phyloP scores from a whole-genome alignment of 2,888 invertebrate species.

The Spicauda simplicius region DNA sequence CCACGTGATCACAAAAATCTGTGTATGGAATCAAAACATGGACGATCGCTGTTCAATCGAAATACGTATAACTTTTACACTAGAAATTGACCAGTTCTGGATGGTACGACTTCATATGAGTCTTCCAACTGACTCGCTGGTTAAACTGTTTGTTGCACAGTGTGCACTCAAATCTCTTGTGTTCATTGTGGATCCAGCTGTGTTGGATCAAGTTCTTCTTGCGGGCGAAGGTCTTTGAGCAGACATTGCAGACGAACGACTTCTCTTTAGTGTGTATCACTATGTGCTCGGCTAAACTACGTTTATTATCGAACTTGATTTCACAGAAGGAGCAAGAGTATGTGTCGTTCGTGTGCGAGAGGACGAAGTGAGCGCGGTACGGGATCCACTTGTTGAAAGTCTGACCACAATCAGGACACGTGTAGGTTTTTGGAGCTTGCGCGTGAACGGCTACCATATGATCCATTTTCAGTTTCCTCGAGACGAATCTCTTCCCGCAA shows the following conservation, averaged over 20 bases:
- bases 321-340: constrained; percentile 60
- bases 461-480: constrained; percentile 51
- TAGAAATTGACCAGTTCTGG: constrained; percentile 56
- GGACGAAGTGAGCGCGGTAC: constrained; percentile 59
- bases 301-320: constrained; percentile 69
- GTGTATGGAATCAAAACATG: too few relatives aligned
- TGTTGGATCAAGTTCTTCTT: constrained; percentile 66
- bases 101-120: constrained; percentile 70
- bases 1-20: too few relatives aligned
- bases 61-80: background rate
- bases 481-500: constrained; percentile 60
- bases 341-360: constrained; percentile 58
- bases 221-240: constrained; percentile 67
- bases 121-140: constrained; percentile 57
- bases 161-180: constrained; percentile 62
- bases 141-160: constrained; percentile 61
- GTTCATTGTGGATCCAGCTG: constrained; percentile 70
- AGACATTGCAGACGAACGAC: constrained; percentile 72
- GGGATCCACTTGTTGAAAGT: constrained; percentile 54
- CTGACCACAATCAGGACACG: constrained; percentile 54
- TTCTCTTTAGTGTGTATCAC: constrained; percentile 76
- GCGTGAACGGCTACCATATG: constrained; percentile 56
- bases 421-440: constrained; percentile 46
- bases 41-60: too few relatives aligned
- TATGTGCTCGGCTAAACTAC: constrained; percentile 72